Base-by-base conservation (phyloP, 2,888 invertebrate species). In the Agriopis aurantiaria region DNA sequence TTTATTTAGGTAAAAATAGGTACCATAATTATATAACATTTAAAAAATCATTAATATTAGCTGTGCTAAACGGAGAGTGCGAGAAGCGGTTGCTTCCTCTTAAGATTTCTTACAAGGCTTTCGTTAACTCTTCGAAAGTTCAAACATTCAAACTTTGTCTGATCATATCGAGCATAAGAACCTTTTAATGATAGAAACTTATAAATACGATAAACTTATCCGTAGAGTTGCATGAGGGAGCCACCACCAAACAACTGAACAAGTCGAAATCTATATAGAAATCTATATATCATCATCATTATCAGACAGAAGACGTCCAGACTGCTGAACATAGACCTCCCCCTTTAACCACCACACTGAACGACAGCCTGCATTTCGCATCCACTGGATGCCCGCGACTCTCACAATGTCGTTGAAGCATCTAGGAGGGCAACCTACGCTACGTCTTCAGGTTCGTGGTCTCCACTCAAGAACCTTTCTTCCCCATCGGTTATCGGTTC, bases 131-230 rank as follows among this genome's bases (percentile, higher is more conserved):
- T 58, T 58, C 43, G 1, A 57, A 57, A 17, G 14, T 57, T 45
- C 11, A 57, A 58, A 46, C 58, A 46, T 58, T 57, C 23, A 11
- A 57, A 57, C 57, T 45, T 45, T 23, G 9, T 10, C 33, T 23
- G n/a, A 46, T 46, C 52, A 41, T 11, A 17, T 43, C 41, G 3
- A 40, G 51, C 51, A 52, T 60, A 40, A 17, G 12, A 61, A 51
- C 61, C 12, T 11, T 61, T 17, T 43, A 60, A 40, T 60, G 14
- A 40, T n/a, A 51, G 40, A 8, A 60, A 51, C 33, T 40, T 49
- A 40, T 6, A 5, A 33, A 8, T 55, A 55, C 57, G 3, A 46
- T 17, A 45, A 43, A 45, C 10, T 58, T 46, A 53, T 53, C 55
- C 9, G n/a, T 12, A 12, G 33, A 40, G n/a, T 40, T 33, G 8